phyloP scores from a whole-genome alignment of 2,888 invertebrate species.

The Epirrhoe tristata region DNA sequence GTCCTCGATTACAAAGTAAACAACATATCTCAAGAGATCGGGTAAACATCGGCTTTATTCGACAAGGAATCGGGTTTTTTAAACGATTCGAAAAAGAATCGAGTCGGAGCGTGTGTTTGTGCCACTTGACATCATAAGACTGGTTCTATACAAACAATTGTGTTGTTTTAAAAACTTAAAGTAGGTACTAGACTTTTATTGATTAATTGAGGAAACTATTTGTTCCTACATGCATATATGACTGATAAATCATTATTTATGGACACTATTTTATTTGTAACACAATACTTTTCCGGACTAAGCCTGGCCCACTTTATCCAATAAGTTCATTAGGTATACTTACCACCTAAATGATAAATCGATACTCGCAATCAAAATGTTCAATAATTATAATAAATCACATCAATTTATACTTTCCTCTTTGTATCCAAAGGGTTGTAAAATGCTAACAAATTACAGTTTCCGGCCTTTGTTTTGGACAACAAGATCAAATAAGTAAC shows the following conservation, averaged over 20 bases:
- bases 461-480: slow-evolving; percentile 1
- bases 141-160: slow-evolving; percentile 33
- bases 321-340: no score
- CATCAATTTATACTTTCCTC: slow-evolving; percentile 44
- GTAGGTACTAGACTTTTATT: not conserved
- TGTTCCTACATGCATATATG: not conserved
- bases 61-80: slow-evolving; percentile 4
- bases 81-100: slow-evolving; percentile 10
- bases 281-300: no score
- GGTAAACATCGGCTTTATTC: slow-evolving; percentile 11
- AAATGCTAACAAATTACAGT: slow-evolving; percentile 16
- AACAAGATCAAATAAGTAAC: slow-evolving; percentile 1
- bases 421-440: slow-evolving; percentile 30
- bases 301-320: no score
- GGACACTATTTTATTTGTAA: no score
- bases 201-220: not conserved
- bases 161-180: slow-evolving; percentile 14
- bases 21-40: slow-evolving; percentile 5
- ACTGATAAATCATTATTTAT: not conserved
- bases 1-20: slow-evolving; percentile 14
- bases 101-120: slow-evolving; percentile 25
- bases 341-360: slow-evolving; percentile 37
- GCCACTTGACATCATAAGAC: slow-evolving; percentile 38
- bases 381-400: slow-evolving; percentile 38
- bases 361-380: slow-evolving; percentile 29